Evolutionary conservation across 2,797 vertebrate species (phyloP).

Genomic region (Ficedula albicollis): DNA sequence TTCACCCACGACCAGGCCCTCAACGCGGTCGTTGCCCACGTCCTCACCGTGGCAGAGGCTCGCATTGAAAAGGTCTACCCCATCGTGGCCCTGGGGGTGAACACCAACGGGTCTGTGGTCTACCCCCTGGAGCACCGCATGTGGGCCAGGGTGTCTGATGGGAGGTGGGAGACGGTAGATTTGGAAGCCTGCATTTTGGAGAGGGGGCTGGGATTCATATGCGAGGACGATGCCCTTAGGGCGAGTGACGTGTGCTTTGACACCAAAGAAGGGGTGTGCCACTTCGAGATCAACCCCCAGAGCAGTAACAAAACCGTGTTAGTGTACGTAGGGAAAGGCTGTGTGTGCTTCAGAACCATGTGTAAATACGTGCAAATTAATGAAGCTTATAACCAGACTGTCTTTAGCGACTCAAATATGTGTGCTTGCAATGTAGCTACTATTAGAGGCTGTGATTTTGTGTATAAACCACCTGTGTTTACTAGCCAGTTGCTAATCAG

Average conservation of each 20-base stretch:
- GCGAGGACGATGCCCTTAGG: slow-evolving; percentile 56
- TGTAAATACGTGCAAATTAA: slow-evolving; percentile 55
- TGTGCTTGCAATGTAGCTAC: slow-evolving; percentile 64
- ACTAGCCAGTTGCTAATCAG: slow-evolving; percentile 54
- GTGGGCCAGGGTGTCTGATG: slow-evolving; percentile 48
- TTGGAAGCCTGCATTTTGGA: slow-evolving; percentile 67
- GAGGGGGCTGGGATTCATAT: slow-evolving; percentile 60
- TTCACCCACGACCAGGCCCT: slow-evolving; percentile 54
- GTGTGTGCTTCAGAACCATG: slow-evolving; percentile 33
- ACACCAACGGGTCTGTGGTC: slow-evolving; percentile 38
- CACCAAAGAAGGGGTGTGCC: slow-evolving; percentile 60
- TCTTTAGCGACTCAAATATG: slow-evolving; percentile 44
- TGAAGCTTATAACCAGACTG: slow-evolving; percentile 11
- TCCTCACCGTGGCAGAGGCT: slow-evolving; percentile 45
- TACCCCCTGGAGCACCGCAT: slow-evolving; percentile 64
- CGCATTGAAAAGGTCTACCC: slow-evolving; percentile 57
- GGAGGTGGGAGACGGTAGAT: slow-evolving; percentile 54
- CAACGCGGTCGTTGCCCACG: not conserved
- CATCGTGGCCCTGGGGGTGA: slow-evolving; percentile 49
- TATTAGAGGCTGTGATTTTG: slow-evolving; percentile 63
- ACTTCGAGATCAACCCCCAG: slow-evolving; percentile 61
- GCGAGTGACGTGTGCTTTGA: slow-evolving; percentile 53
- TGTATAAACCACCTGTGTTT: slow-evolving; percentile 12
- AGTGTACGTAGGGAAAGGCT: slow-evolving; percentile 45
- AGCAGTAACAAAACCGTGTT: slow-evolving; percentile 16